Evolutionary conservation across 1,140 invertebrate species (phyloP), one percentile per base, ranked within the genome.

Genomic region (Spodoptera frugiperda): DNA sequence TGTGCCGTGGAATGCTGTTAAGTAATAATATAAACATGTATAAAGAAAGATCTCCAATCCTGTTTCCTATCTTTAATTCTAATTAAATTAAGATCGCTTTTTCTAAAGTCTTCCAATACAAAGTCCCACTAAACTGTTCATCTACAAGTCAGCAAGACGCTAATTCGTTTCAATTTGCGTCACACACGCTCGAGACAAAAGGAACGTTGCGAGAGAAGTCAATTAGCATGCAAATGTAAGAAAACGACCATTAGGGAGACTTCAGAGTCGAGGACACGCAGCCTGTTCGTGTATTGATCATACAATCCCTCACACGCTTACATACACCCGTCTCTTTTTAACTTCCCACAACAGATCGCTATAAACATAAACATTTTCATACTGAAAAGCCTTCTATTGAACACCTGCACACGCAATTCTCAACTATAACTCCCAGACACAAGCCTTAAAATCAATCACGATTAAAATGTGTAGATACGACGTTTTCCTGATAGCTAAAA

Each of bases 141-240:
- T 78, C 53, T 63, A 84, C 82, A 84, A 83, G 61, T 54, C 80
- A 75, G 78, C 68, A 76, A 78, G 78, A 81, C 77, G 75, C 71
- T 90, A 89, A 89, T 89, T 84, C 81, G 63, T 83, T 80, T 78
- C 85, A 89, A 88, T 91, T 87, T 86, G 79, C 78, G 82, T 87
- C 83, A 90, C 85, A 90, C 76, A 84, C 79, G 59, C 59, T 49
- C 57, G 82, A 87, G 83, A 92, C 86, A 93, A 93, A 92, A 91
- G 86, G 88, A 85, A 83, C 72, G 81, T 85, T 77, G 72, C 79
- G 77, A 91, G 84, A 78, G 86, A 88, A 89, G 84, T 84, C 88
- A 92, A 93, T 93, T 92, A 92, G 84, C 83, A 93, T 93, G 91
- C 92, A 92, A 93, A 93, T 93, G 87, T 91, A 93, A 93, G 92